A percentile compares a stretch with the other conserved stretches of the same genome.
Conservation (phyloP, 2,888 invertebrate species). For the Drosophila anceps region DNA sequence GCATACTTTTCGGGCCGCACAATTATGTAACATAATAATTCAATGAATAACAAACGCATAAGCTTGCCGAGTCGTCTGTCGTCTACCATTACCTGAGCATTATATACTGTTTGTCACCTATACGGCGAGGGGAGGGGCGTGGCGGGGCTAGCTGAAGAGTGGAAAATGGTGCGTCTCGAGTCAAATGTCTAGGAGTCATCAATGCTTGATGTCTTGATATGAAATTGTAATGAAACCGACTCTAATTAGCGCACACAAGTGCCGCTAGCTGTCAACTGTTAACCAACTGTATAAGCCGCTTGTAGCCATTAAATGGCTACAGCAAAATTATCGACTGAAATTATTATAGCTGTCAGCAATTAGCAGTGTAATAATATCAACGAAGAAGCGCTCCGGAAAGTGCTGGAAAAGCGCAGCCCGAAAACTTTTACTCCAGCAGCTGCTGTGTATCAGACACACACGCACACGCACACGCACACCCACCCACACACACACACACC, state of each 20-base stretch:
- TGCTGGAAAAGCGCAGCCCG: conserved; percentile 1
- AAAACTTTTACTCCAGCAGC: conserved; percentile 31
- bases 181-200: not conserved
- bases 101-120: conserved; percentile 39
- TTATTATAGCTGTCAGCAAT: conserved; percentile 38
- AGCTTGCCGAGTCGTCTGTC: conserved; percentile 5
- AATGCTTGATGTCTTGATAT: not conserved
- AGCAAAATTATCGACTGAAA: conserved; percentile 42
- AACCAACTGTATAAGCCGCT: not conserved
- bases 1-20: conserved; percentile 45
- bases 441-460: conserved; percentile 30
- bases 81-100: conserved; percentile 5
- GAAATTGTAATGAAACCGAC: not conserved
- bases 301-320: conserved; percentile 7
- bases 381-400: not conserved
- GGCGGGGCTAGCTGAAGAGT: no score
- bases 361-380: conserved; percentile 23
- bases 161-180: not conserved
- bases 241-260: not conserved
- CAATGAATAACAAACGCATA: conserved; percentile 65
- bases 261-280: not conserved
- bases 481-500: conserved; percentile 20
- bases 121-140: not conserved
- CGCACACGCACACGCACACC: conserved; percentile 20
- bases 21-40: conserved; percentile 73